These are phyloP conservation scores for Chironomus striatipennis DNA, from an alignment of 1,140 invertebrate genomes.

Conservation along the genomic window DNA sequence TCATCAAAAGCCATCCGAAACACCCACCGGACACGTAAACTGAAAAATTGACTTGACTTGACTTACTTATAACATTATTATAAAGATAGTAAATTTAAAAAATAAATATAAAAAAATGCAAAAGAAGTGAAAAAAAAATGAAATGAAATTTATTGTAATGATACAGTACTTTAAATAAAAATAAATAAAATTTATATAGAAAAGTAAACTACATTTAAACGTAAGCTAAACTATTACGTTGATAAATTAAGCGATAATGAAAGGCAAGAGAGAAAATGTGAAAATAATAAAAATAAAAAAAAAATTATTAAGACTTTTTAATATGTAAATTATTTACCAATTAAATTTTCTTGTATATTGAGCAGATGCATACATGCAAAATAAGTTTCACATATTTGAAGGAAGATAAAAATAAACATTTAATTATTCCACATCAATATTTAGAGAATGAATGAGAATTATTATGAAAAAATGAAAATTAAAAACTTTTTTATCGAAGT, in stretches of 20 bases:
- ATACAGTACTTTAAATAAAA: too few species aligned
- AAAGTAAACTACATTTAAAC: neutral
- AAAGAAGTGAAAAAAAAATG: too few species aligned
- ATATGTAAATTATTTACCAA: slow-evolving; percentile 23
- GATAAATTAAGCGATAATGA: slow-evolving; percentile 8
- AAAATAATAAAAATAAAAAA: neutral
- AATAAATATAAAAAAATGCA: too few species aligned
- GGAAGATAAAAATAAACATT: neutral
- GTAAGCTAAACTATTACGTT: slow-evolving; percentile 1
- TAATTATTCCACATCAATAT: slow-evolving; percentile 21
- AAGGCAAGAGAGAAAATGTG: neutral
- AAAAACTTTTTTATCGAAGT: neutral
- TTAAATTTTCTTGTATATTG: slow-evolving; percentile 19
- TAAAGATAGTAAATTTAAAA: too few species aligned
- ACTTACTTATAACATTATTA: too few species aligned
- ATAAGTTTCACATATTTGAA: neutral
- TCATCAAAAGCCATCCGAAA: too few species aligned
- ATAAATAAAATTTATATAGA: too few species aligned
- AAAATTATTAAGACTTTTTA: slow-evolving; percentile 22
- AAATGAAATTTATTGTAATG: too few species aligned
- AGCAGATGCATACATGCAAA: neutral
- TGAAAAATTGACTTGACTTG: too few species aligned
- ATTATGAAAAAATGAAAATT: neutral
- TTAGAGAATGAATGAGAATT: slow-evolving; percentile 15
- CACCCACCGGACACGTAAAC: too few species aligned